Conservation (phyloP, 2,113 vertebrate species). For the Colaptes auratus region DNA sequence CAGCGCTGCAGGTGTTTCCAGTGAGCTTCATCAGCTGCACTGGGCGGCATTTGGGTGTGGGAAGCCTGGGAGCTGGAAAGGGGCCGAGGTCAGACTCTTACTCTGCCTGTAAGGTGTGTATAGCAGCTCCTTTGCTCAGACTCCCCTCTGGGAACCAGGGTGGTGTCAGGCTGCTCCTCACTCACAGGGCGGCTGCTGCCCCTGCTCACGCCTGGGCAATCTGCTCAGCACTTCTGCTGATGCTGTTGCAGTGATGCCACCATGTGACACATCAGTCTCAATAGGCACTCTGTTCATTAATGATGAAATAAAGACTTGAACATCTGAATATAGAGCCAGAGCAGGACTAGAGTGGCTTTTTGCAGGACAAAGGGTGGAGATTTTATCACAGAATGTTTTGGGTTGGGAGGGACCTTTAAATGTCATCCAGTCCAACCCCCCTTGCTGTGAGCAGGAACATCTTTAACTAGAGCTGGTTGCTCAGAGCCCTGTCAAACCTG, state of each 20-base stretch:
- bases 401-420: too few species aligned
- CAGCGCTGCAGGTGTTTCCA: accelerated
- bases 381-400: background rate
- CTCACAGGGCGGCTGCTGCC: background rate
- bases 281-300: background rate
- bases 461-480: background rate
- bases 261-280: accelerated
- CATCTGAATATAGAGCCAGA: background rate
- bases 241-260: background rate
- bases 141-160: accelerated
- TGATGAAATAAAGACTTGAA: background rate
- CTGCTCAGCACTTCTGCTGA: background rate
- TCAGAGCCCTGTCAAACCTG: background rate
- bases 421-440: too few species aligned
- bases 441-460: too few species aligned
- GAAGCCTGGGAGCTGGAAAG: background rate
- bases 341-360: background rate
- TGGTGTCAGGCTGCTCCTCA: accelerated
- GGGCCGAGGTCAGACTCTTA: background rate
- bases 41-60: accelerated
- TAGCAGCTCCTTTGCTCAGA: accelerated
- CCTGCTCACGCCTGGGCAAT: accelerated
- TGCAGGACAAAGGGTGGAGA: background rate
- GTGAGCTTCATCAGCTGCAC: accelerated
- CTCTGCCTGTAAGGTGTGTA: accelerated